phyloP scores from a whole-genome alignment of 1,140 invertebrate species.

The Danaus plexippus region DNA sequence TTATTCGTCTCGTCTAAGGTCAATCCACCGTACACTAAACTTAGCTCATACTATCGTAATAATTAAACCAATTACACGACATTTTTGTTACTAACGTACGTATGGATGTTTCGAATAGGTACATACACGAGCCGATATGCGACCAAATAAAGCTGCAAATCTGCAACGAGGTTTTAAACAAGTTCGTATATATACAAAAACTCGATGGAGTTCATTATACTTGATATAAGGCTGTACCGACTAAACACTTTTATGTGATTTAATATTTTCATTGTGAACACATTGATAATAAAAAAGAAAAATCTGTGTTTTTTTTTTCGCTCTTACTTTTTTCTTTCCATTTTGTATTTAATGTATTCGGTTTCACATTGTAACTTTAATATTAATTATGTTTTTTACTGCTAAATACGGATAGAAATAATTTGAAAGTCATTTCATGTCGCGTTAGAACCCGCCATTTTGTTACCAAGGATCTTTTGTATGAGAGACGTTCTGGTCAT shows the following conservation, averaged over 20 bases:
- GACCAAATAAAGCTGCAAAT: conserved; percentile 20
- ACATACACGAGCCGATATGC: conserved; percentile 7
- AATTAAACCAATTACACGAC: conserved; percentile 30
- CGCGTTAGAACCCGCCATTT: not conserved
- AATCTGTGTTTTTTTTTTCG: too few relatives aligned
- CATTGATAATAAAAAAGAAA: too few relatives aligned
- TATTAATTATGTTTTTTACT: too few relatives aligned
- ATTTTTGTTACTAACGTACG: conserved; percentile 22
- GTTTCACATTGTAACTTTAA: too few relatives aligned
- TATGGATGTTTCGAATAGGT: conserved; percentile 10
- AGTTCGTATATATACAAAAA: conserved; percentile 14
- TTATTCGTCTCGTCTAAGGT: not conserved
- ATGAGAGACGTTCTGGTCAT: not conserved
- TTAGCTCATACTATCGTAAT: not conserved
- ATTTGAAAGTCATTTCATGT: not conserved
- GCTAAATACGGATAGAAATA: not conserved
- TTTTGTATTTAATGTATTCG: too few relatives aligned
- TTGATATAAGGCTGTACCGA: not conserved
- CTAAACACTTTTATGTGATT: too few relatives aligned
- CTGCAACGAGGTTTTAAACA: conserved; percentile 18
- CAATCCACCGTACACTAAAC: conserved; percentile 14
- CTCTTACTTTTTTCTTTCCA: too few relatives aligned
- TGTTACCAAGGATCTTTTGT: not conserved
- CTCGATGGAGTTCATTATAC: conserved; percentile 16
- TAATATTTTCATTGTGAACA: too few relatives aligned